Conservation (phyloP, 2,888 invertebrate species). For the Pteria penguin region DNA sequence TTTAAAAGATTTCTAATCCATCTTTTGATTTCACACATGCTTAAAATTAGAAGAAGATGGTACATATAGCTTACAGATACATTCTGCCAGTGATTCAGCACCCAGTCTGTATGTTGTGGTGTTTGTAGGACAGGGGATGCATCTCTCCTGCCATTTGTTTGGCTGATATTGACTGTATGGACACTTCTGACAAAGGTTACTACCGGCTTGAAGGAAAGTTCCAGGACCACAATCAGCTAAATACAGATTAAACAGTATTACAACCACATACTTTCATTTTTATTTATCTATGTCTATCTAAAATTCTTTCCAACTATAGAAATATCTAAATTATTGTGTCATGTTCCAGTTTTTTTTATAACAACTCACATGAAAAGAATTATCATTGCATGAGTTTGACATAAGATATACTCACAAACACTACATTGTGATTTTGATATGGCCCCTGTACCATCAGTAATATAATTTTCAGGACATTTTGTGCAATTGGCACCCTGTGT, state of each 20-base stretch:
- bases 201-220: constrained; percentile 87
- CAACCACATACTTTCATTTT: too few species aligned
- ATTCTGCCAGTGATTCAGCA: constrained; percentile 12
- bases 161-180: constrained; percentile 79
- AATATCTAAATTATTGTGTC: too few species aligned
- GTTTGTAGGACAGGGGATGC: constrained; percentile 38
- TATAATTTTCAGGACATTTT: constrained; percentile 35
- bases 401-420: constrained; percentile 19
- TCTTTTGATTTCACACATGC: too few species aligned
- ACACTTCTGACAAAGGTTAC: constrained; percentile 89
- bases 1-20: too few species aligned
- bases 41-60: too few species aligned
- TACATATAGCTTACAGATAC: constrained; percentile 34
- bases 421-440: constrained; percentile 27
- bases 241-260: too few species aligned
- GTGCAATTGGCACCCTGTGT: constrained; percentile 41
- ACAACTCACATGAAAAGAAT: too few species aligned
- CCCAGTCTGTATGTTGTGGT: constrained; percentile 25
- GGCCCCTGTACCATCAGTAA: constrained; percentile 41
- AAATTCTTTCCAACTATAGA: too few species aligned
- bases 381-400: too few species aligned
- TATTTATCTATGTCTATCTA: too few species aligned
- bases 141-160: constrained; percentile 43
- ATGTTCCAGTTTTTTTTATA: too few species aligned
- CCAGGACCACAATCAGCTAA: constrained; percentile 89